phyloP scores from a whole-genome alignment of 2,888 invertebrate genomes.

The Dione vanillae region DNA sequence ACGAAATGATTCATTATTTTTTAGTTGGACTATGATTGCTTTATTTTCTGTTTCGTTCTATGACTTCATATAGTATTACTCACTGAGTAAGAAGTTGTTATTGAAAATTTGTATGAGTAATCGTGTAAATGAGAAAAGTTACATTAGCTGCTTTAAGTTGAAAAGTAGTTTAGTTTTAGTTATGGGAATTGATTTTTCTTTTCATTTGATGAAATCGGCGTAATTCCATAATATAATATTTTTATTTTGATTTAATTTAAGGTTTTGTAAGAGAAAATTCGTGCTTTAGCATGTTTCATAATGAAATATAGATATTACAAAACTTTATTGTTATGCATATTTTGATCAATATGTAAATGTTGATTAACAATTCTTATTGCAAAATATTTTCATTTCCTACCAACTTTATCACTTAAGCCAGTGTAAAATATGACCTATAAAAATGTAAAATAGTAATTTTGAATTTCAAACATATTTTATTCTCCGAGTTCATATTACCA shows the following conservation, averaged over 20 bases:
- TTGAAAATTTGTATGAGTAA: no score
- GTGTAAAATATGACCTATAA: not conserved
- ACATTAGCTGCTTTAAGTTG: no score
- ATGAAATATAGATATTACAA: not conserved
- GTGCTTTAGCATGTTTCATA: not conserved
- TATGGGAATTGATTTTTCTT: no score
- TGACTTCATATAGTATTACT: not conserved
- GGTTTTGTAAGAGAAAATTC: no score
- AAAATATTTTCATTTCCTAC: not conserved
- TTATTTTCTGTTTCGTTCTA: not conserved
- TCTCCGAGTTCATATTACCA: constrained; percentile 13
- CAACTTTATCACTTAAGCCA: not conserved
- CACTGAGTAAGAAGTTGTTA: no score
- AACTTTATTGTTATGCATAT: not conserved
- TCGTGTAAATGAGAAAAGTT: no score
- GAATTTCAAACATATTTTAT: constrained; percentile 17
- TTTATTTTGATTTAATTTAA: not conserved
- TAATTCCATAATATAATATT: no score
- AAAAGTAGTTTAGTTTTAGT: not conserved
- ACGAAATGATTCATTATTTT: constrained; percentile 16
- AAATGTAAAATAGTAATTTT: constrained; percentile 14
- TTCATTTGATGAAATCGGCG: no score
- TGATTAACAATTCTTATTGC: not conserved
- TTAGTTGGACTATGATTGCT: constrained; percentile 2
- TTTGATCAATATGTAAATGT: not conserved